Base-by-base conservation (phyloP, 2,797 vertebrate genomes). In the Anguilla megastoma region DNA sequence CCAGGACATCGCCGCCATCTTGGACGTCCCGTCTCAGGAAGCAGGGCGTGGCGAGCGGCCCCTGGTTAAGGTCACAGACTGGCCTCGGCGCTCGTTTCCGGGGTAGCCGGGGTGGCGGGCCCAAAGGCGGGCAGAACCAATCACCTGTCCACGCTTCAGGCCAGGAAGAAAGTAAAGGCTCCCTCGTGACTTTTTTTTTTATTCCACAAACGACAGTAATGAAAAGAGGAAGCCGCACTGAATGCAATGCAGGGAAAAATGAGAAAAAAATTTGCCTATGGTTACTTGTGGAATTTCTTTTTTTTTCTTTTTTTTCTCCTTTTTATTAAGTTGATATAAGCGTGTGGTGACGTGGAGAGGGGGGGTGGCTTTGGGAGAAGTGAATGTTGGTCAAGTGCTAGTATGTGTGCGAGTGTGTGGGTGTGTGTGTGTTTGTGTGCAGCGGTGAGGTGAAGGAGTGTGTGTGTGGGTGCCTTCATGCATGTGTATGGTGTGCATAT, bases 131-230 rank as follows among this genome's bases (percentile, higher is more conserved):
- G 50, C 41, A 82, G 79, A 24, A 50, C 79, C 41, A 82, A 50
- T 12, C 52, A 63, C 52, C 2, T 54, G 63, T 86, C 33, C 27
- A 52, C 48, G 36, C 79, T 45, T 76, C 58, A 50, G 48, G 48
- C 66, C 85, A 82, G 84, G 80, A 85, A 58, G 30, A 85, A 21
- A 2, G 8, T n/a, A 82, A 50, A 58, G 52, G 84, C 85, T 24
- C 76, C 45, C 80, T 84, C 82, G 85, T 87, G 52, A 84, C 16
- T 86, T 89, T 45, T 41, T 79, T 45, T 79, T 79, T 88, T 90
- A 91, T 90, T 90, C 88, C 76, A 90, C 6, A 82, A 90, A 89
- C 86, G 86, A 91, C 88, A 85, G 90, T 87, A 91, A 85, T 50
- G 58, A 80, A 80, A 48, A 50, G 79, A 90, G 71, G 54, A 84